Percentiles rank a stretch among this genome's conserved stretches.
Conservation (phyloP, 2,888 invertebrate species). For the Caenorhabditis sp. region DNA sequence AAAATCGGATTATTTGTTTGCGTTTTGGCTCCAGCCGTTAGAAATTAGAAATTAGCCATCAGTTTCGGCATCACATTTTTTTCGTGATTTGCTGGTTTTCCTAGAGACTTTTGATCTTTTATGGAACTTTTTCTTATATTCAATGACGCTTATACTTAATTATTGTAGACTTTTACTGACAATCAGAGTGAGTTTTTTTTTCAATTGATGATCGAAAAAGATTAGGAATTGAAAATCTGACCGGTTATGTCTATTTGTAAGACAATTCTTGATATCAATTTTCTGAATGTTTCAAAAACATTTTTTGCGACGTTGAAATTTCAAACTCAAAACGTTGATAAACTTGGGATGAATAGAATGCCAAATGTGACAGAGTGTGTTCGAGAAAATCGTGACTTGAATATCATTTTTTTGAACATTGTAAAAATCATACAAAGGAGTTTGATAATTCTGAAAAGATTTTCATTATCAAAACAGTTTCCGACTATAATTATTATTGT, state of each 20-base stretch:
- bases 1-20: slow-evolving; percentile 38
- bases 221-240: too few species aligned
- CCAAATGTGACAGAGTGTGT: too few species aligned
- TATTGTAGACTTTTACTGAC: slow-evolving; percentile 32
- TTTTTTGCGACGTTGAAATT: too few species aligned
- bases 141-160: slow-evolving; percentile 9
- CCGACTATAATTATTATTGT: neutral
- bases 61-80: slow-evolving; percentile 2
- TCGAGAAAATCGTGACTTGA: too few species aligned
- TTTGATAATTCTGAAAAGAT: too few species aligned
- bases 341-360: too few species aligned
- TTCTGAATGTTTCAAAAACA: too few species aligned
- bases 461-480: neutral
- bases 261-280: too few species aligned
- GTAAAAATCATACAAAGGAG: too few species aligned
- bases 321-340: too few species aligned
- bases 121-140: neutral
- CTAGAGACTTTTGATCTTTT: neutral
- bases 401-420: too few species aligned
- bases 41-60: slow-evolving; percentile 29
- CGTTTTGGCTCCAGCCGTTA: slow-evolving; percentile 31
- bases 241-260: too few species aligned
- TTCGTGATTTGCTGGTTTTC: neutral
- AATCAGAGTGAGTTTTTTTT: slow-evolving; percentile 19
- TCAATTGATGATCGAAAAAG: neutral